Evolutionary conservation across 2,113 vertebrate genomes (phyloP), one percentile per base, ranked within the genome.

Genomic region (Manacus vitellinus): DNA sequence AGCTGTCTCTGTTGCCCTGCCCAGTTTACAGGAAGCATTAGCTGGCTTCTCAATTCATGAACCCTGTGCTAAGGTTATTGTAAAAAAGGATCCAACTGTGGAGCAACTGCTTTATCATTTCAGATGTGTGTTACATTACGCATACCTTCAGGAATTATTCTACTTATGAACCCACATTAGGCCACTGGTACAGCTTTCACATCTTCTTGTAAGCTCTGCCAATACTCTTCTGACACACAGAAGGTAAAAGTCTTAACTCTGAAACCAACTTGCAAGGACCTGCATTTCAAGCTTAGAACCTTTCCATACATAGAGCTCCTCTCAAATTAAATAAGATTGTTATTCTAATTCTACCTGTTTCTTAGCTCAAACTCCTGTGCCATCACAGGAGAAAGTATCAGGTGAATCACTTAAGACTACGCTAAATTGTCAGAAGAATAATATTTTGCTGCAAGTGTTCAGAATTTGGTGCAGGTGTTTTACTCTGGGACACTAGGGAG

Each of bases 101-200:
- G 12, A 92, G 35, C 86, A 96, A 77, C 83, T 94, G 73, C 41
- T 96, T 87, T 92, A 68, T 92, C 30, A 1, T 94, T 97, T 93
- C 75, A 80, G 16, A 72, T 55, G 25, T 0, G 1, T 75, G 52
- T 78, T 92, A 73, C 61, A 92, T 97, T 95, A 86, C 70, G 47
- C 14, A 84, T 56, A 71, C 55, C 41, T 94, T 95, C 83, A 95
- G 85, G 94, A 95, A 87, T 95, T 94, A 89, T 94, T 96, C 73
- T 87, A 56, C 55, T 89, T 95, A 46, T 6, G 65, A 84, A 59
- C 67, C 68, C 8, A 2, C n/a, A 23, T 78, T 66, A 89, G 73
- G 65, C 91, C 58, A 56, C 65, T 47, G 2, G 39, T 81, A 74
- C 35, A 74, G 52, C 76, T 94, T 65, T 86, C 81, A 92, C 16